Evolutionary conservation across 2,888 invertebrate species (phyloP).

Genomic region (Scaptomyza flava): DNA sequence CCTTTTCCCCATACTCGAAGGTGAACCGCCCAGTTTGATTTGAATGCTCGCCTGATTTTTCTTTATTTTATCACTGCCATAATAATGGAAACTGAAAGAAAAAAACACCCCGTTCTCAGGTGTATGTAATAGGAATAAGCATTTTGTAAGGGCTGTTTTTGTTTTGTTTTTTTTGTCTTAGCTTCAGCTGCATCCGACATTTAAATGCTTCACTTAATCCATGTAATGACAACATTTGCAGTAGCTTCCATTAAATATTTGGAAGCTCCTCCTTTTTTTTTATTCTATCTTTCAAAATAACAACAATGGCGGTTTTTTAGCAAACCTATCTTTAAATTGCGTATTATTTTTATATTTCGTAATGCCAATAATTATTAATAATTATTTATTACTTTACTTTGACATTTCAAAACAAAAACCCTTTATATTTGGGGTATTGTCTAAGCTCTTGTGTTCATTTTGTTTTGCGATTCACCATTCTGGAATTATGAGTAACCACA

Average conservation of each 20-base stretch:
- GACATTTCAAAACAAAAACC: conserved; percentile 24
- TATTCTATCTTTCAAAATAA: conserved; percentile 23
- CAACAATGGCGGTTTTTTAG: conserved; percentile 21
- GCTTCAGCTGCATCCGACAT: conserved; percentile 49
- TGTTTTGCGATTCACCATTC: not conserved
- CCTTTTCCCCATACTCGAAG: not conserved
- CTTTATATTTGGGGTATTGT: conserved; percentile 8
- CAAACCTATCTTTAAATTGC: conserved; percentile 46
- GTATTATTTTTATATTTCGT: conserved; percentile 41
- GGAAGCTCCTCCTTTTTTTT: conserved; percentile 35
- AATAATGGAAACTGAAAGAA: conserved; percentile 45
- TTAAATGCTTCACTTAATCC: conserved; percentile 67
- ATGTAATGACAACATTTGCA: conserved; percentile 70
- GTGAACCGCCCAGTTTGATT: conserved; percentile 17
- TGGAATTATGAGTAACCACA: not conserved
- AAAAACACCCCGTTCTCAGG: conserved; percentile 51
- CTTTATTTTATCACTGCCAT: conserved; percentile 47
- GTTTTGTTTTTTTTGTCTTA: conserved; percentile 10
- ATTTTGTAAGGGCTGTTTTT: conserved; percentile 43
- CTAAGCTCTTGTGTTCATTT: not conserved
- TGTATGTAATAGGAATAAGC: conserved; percentile 21
- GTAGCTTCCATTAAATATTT: conserved; percentile 60
- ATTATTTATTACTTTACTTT: too few species aligned
- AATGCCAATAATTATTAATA: too few species aligned
- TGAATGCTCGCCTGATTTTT: conserved; percentile 22